phyloP scores from a whole-genome alignment of 2,113 vertebrate species.

The Oreochromis tanganicae region DNA sequence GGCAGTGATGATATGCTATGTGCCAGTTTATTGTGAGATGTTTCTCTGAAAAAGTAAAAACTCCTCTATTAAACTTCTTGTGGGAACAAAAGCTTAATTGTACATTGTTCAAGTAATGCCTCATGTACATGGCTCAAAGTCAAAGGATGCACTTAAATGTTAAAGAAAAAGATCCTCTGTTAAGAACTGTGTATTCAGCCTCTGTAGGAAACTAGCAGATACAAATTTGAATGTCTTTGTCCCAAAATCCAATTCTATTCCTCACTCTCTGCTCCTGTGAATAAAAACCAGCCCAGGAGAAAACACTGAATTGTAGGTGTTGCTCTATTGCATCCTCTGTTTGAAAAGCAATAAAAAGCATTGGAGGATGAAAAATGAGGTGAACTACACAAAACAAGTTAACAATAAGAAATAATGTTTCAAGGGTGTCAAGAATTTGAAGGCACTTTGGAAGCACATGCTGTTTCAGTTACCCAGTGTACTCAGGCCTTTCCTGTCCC shows the following conservation, averaged over 20 bases:
- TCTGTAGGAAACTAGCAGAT: not conserved
- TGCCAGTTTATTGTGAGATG: not conserved
- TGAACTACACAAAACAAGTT: constrained; percentile 25
- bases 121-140: not conserved
- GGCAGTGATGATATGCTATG: not conserved
- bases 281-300: not conserved
- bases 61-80: not conserved
- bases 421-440: constrained; percentile 12
- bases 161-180: not conserved
- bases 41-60: not conserved
- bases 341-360: constrained; percentile 21
- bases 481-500: constrained; percentile 29
- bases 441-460: not conserved
- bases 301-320: not conserved
- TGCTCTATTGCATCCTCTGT: constrained; percentile 1
- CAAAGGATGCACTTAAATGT: not conserved
- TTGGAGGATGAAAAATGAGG: not conserved
- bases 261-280: not conserved
- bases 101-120: not conserved
- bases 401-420: constrained; percentile 35
- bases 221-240: not conserved
- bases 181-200: not conserved
- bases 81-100: not conserved
- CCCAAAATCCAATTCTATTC: not conserved
- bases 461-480: constrained; percentile 14